Base-by-base conservation (phyloP, 2,888 invertebrate genomes). In the Heteromurus nitidus region DNA sequence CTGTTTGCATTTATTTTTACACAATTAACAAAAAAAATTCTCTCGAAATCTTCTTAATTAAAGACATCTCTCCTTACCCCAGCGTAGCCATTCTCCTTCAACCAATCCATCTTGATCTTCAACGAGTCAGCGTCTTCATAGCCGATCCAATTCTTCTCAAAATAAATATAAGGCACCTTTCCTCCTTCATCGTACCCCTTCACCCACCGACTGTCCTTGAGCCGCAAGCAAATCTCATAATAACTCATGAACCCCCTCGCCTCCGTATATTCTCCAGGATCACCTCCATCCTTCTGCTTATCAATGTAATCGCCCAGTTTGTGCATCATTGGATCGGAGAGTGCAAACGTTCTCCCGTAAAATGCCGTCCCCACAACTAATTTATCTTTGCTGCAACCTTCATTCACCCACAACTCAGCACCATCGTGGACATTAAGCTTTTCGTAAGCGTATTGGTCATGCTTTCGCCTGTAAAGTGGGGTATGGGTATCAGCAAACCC, bases 41-140 rank as follows among this genome's bases (percentile, higher is more conserved):
- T 26, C 9, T 96, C 96, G 95, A 95, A 65, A 96, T 93, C 24
- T 36, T 36, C 13, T 36, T 13, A 36, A 36, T 36, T 36, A 93
- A 94, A 96, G n/a, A n/a, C n/a, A n/a, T n/a, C n/a, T n/a, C n/a
- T n/a, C n/a, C 96, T 96, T 0, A 95, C 96, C 0, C 96, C 96
- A 0, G 93, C 93, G 88, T 94, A 95, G 0, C 95, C 95, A 88
- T 94, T 95, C 75, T 92, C 88, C 88, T 94, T 95, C 86, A 96
- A 94, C 91, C 92, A 96, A 88, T 96, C 93, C 95, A 96, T 95
- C 91, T 97, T 97, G 87, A 95, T 94, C 89, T 95, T 93, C 0
- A 96, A 91, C 86, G 95, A 96, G 87, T 92, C 91, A 0, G 92
- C 92, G 88, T 96, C 93, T 89, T 96, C 96, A 88, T 96, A 97